These are phyloP conservation scores for Cromileptes altivelis DNA, from an alignment of 2,113 vertebrate species.

Conservation along the genomic window DNA sequence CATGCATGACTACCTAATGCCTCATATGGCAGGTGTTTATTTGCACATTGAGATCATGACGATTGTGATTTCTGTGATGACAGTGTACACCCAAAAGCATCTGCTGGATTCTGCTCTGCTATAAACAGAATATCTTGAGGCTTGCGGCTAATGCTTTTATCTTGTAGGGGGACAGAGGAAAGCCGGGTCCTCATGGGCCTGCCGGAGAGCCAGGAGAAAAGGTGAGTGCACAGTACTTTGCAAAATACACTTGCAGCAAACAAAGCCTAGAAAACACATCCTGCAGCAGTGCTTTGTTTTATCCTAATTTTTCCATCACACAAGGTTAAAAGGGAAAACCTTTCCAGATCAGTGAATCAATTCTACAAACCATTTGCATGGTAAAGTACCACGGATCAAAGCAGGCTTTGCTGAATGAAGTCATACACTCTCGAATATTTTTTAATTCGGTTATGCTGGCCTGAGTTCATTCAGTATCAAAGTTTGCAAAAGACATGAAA, in stretches of 20 bases:
- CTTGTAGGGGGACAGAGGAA: conserved; percentile 90
- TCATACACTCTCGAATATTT: conserved; percentile 34
- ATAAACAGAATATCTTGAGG: conserved; percentile 44
- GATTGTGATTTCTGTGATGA: conserved; percentile 56
- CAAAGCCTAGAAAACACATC: conserved; percentile 24
- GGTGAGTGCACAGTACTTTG: conserved; percentile 77
- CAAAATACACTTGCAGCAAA: conserved; percentile 15
- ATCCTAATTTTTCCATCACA: conserved; percentile 7
- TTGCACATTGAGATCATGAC: conserved; percentile 59
- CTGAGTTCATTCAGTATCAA: conserved; percentile 39
- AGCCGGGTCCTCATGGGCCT: conserved; percentile 85
- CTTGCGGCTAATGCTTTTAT: conserved; percentile 60
- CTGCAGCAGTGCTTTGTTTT: conserved; percentile 29
- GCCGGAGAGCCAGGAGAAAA: conserved; percentile 87
- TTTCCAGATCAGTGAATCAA: conserved; percentile 41
- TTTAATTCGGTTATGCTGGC: conserved; percentile 7
- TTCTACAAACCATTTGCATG: conserved; percentile 26
- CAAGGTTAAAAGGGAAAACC: conserved; percentile 38
- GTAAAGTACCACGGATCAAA: conserved; percentile 44
- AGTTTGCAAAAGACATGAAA: conserved; percentile 54
- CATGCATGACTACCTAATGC: conserved; percentile 35
- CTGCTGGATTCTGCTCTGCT: conserved; percentile 31
- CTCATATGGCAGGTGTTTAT: conserved; percentile 59
- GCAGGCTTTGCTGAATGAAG: conserved; percentile 42
- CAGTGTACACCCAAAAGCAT: conserved; percentile 36